Conservation (phyloP, 2,797 vertebrate species). For the Meriones psammophilus region DNA sequence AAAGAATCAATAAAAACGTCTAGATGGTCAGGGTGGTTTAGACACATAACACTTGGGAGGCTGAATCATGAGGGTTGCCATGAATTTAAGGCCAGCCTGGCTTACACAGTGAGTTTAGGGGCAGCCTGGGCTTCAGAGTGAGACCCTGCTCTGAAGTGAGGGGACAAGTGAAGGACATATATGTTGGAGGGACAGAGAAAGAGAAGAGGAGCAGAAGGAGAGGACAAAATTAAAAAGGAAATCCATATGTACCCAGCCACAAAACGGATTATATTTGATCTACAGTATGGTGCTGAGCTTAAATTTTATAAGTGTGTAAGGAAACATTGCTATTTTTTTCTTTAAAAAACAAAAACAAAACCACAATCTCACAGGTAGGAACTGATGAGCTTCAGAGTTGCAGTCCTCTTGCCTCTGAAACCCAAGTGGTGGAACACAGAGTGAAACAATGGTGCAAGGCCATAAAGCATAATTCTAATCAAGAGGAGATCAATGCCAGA, state of each 20-base stretch:
- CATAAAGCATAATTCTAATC: background rate
- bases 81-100: background rate
- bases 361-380: background rate
- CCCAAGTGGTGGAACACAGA: background rate
- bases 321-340: background rate
- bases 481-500: background rate
- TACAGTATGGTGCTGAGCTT: background rate
- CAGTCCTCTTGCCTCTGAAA: background rate
- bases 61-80: background rate
- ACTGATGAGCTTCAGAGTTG: background rate
- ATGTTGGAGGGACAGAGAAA: background rate
- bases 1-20: no score
- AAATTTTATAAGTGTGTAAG: background rate
- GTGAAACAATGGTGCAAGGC: background rate
- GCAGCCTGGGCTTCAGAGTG: background rate
- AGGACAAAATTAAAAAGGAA: background rate
- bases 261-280: background rate
- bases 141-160: no score
- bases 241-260: background rate
- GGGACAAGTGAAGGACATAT: no score
- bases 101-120: background rate
- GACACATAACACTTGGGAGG: background rate
- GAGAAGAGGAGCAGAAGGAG: background rate
- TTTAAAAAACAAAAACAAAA: background rate
- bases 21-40: no score